Base-by-base conservation (phyloP, 2,113 vertebrate species). In the Antechinus flavipes region DNA sequence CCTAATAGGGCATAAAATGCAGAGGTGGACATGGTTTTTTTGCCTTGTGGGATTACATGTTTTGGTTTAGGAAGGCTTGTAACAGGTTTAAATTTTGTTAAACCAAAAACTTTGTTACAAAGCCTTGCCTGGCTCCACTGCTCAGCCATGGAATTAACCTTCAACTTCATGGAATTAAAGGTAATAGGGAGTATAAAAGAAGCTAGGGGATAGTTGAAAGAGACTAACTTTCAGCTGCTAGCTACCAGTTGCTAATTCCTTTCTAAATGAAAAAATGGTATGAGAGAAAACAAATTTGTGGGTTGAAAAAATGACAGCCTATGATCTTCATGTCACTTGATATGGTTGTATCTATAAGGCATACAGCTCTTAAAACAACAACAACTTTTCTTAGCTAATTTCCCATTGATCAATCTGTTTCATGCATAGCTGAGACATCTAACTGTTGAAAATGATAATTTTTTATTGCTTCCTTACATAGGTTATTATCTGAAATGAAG, bases 251-350 rank as follows among this genome's bases (percentile, higher is more conserved):
- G 92, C 96, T 91, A 2, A 61, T 93, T 95, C 91, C 53, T 93
- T 50, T 97, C 95, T 94, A 95, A 91, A 95, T 90, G 97, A 95
- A 95, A 95, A 52, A 47, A 54, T 26, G 93, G 61, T 52, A 56
- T 24, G 68, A 89, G 54, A 94, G 89, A 95, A 97, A 97, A 93
- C 95, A 96, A 90, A 93, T 91, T 14, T 53, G 93, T 58, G 94
- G 93, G 91, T 89, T 53, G 93, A 93, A 95, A 95, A 84, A 97
- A 90, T 93, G 90, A 0, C 76, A 94, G 95, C 76, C 89, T 90
- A 90, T 91, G 90, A 94, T 47, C 61, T 94, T 93, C 61, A n/a
- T 5, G 0, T 90, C 95, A 90, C 19, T 56, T 76, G 68, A 91
- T 30, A 2, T 19, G 94, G 96, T 0, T 61, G 95, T 95, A 96